Conservation (phyloP, 2,888 invertebrate genomes). For the Xestia ashworthii region DNA sequence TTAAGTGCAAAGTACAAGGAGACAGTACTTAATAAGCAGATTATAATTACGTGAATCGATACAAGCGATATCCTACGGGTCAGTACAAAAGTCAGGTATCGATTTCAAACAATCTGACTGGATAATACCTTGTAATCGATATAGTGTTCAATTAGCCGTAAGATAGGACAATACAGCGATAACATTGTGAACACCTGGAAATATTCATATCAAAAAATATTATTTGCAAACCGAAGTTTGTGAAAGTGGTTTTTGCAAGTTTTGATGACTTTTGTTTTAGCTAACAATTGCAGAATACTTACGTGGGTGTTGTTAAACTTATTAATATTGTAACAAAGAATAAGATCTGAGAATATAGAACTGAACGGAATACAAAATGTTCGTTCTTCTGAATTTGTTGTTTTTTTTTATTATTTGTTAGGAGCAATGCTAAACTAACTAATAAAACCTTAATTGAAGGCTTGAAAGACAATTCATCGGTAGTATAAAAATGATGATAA, state of each 20-base stretch:
- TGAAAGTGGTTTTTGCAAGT: not conserved
- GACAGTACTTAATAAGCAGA: slow-evolving; percentile 7
- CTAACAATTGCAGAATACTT: not conserved
- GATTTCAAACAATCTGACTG: slow-evolving; percentile 28
- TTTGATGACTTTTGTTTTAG: not conserved
- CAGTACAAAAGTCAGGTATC: slow-evolving; percentile 29
- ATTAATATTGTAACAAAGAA: not conserved
- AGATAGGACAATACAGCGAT: slow-evolving; percentile 15
- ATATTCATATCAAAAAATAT: not conserved
- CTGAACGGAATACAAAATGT: not conserved
- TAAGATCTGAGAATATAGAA: not conserved
- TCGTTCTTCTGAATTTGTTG: not conserved
- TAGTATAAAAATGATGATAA: not conserved
- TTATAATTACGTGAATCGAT: not conserved
- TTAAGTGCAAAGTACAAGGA: slow-evolving; percentile 30
- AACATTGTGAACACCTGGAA: slow-evolving; percentile 25
- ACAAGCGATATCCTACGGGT: not conserved
- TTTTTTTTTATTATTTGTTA: not conserved
- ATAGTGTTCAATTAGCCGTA: slow-evolving; percentile 26
- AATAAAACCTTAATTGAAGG: not conserved
- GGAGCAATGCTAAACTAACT: not conserved
- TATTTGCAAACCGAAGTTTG: not conserved
- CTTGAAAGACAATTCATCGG: not conserved
- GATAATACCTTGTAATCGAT: slow-evolving; percentile 19
- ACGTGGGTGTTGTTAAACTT: not conserved